Base-by-base conservation (phyloP, 2,888 invertebrate species). In the Cerastoderma edule region DNA sequence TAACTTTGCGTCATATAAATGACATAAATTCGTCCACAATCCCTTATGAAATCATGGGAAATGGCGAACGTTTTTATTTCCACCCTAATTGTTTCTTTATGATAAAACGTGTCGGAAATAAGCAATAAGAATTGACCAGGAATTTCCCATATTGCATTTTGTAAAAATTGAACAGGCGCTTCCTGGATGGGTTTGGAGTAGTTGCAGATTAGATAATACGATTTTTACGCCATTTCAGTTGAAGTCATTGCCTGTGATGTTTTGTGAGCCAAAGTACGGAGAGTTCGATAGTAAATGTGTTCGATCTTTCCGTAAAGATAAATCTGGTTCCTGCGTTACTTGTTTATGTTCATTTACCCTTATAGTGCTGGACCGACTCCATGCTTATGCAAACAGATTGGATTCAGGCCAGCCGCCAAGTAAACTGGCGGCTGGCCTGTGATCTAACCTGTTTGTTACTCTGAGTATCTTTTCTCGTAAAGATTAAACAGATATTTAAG, bases 1-100 rank as follows among this genome's bases (percentile, higher is more conserved):
- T 66, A 53, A 2, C 48, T 50, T 32, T 13, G n/a, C 28, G 66
- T 30, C 27, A 66, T 66, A n/a, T 53, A 66, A 66, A 22, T 66
- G 66, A 66, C 66, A 66, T 66, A 66, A 48, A 60, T 60, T 22
- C 22, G 27, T 60, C 60, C 60, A 27, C 39, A 60, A 60, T 60
- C 27, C 60, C 39, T 33, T 39, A 13, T 33, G 60, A 39, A 24
- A 33, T 60, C 60, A 22, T 60, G 60, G 60, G 60, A 60, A 19
- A 57, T 32, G 13, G 16, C 57, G 27, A 28, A 32, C 27, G n/a
- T 60, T 35, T 60, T 39, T 60, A 16, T 39, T 60, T 35, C 22
- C 28, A 22, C 30, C 33, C 22, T 56, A 39, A 60, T 39, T n/a
- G 39, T 39, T 60, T 33, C 35, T n/a, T 22, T 39, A 35, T 24